Base-by-base conservation (phyloP, 2,888 invertebrate genomes). In the Plagodis pulveraria region DNA sequence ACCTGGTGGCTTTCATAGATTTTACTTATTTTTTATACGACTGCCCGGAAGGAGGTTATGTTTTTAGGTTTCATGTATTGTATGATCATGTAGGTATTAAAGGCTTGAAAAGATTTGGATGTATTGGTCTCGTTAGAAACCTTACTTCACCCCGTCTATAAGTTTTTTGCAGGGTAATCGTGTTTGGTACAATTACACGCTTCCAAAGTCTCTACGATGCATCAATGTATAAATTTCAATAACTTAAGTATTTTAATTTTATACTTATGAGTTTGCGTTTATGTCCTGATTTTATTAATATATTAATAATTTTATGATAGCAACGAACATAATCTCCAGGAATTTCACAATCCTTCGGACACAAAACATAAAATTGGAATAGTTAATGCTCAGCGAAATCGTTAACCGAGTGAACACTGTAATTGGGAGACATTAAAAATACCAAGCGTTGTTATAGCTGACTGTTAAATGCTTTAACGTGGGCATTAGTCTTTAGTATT, bases 391-490 rank as follows among this genome's bases (percentile, higher is more conserved):
- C 86, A 83, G 82, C 80, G 81, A 80, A 90, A 91, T 91, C 91
- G 91, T 92, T 91, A 92, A 91, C 79, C 74, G 83, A 79, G 77
- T 82, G 84, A 81, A 87, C 81, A 81, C 91, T 91, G 85, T 91
- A 91, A 92, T 92, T 91, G 91, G 89, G 83, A 84, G 88, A 84
- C 91, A 87, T 91, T 91, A 91, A 92, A 89, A 86, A 85, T 86
- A 83, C 80, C 79, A 78, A 83, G 73, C 73, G 84, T 81, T 83
- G 88, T 91, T 90, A 89, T 86, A 87, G 81, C 86, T 79, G 87
- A 85, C 85, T 85, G 86, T 91, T 90, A 89, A 91, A 89, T 84
- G 77, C 84, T 88, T 87, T 87, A 84, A 81, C 81, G 83, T 83
- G 81, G 82, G 84, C 83, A 90, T 90, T 90, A 88, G 88, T 85